Base-by-base conservation (phyloP, 1,140 invertebrate genomes). In the Solenopsis fugax region DNA sequence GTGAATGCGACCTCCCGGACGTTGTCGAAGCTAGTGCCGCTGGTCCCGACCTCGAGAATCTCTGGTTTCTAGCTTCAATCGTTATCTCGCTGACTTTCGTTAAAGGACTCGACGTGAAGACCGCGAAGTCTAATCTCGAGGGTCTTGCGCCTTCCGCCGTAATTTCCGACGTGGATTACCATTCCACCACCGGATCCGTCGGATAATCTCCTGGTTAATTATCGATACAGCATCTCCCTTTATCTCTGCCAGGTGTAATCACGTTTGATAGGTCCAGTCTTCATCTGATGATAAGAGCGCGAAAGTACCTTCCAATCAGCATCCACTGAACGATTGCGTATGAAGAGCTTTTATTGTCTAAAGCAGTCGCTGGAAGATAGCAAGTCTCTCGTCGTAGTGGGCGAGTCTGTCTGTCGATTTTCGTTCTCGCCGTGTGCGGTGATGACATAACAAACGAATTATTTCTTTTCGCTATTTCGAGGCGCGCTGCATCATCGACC, bases 391-490 rank as follows among this genome's bases (percentile, higher is more conserved):
- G 16, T 45, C 34, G 13, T 4, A 13, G 12, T 10, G 7, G 0
- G 10, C 16, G 10, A 37, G 18, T 18, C 12, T 34, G 24, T 6
- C 7, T 34, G 41, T 29, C 16, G 13, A 48, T 77, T 77, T 65
- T 34, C 24, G 3, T 7, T 69, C 13, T 45, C 13, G 21, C 34
- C 41, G n/a, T 48, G 12, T 6, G 4, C 34, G n/a, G 10, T 12
- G 48, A 69, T 80, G 77, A 69, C 48, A 81, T 71, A 81, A 81
- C 48, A 18, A 69, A 56, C n/a, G 13, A 48, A 48, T 81, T 81
- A 56, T 71, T 81, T 54, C 18, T 81, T 81, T 81, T 56, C 18
- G 48, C 34, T 45, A 81, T 71, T 71, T 65, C 50, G 16, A 81
- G 64, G 10, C 34, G 9, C 34, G 41, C 45, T n/a, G 41, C 41